Base-by-base conservation (phyloP, 2,113 vertebrate genomes). In the Gadus chalcogrammus region DNA sequence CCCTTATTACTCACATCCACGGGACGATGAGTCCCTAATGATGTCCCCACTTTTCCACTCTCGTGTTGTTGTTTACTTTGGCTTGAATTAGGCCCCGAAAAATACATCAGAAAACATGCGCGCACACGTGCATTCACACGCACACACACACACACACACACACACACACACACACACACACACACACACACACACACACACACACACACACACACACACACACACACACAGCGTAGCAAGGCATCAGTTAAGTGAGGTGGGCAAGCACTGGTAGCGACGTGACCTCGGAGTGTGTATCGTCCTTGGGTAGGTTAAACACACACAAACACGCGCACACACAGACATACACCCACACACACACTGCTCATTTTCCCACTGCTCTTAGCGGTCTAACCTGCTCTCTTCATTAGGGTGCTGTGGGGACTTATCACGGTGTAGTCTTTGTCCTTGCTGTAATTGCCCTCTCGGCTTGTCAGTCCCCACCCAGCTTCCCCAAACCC, bases 361-460 rank as follows among this genome's bases (percentile, higher is more conserved):
- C 67, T 78, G 59, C 77, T 88, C 85, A 83, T 90, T 87, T 84
- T 86, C 66, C 86, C 75, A 77, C 87, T 85, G 74, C 84, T 85
- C 79, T 89, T 88, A 85, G 82, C 79, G 73, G 82, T 82, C 85
- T 88, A 88, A 90, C 88, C 84, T 89, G 81, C 85, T 72, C 90
- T 88, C 88, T 88, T 92, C 91, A 90, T 90, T 88, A 90, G 87
- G 88, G 88, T 86, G 85, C 92, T 85, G 84, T 77, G 79, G 90
- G 92, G 92, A 94, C 92, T 92, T 91, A 89, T 90, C 89, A 91
- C 74, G 82, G 86, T 81, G 85, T 85, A 87, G 91, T 93, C 90
- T 90, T 88, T 87, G 88, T 91, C 91, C 91, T 88, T 90, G 84
- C 85, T 87, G 76, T 93, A 94, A 94, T 79, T 94, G 91, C 91